Conservation (phyloP, 2,797 vertebrate genomes). For the Peromyscus nudipes region DNA sequence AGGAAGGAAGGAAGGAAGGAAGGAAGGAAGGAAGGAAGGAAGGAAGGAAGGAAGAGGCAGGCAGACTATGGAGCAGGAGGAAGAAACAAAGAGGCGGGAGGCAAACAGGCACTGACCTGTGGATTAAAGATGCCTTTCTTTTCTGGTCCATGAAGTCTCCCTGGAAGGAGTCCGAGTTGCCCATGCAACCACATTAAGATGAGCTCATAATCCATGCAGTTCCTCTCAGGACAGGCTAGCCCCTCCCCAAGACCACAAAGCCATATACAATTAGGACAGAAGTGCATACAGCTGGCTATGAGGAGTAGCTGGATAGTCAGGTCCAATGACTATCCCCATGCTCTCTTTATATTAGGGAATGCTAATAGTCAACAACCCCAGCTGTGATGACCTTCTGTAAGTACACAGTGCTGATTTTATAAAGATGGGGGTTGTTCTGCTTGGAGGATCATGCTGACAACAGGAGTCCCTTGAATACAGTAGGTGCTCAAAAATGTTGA, state of each 20-base stretch:
- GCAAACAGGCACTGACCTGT: not conserved
- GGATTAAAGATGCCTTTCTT: not conserved
- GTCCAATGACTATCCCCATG: too few relatives aligned
- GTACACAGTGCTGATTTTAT: not conserved
- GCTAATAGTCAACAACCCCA: not conserved
- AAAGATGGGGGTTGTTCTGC: not conserved
- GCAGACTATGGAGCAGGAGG: not conserved
- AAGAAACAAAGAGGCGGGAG: not conserved
- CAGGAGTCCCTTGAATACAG: not conserved
- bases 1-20: not conserved
- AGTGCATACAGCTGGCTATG: not conserved
- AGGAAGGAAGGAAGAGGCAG: too few relatives aligned
- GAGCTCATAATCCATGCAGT: conserved; percentile 38
- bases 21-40: not conserved
- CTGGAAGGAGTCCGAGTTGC: not conserved
- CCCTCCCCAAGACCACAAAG: not conserved
- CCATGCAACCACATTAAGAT: conserved; percentile 9
- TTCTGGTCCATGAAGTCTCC: not conserved
- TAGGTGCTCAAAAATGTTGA: not conserved
- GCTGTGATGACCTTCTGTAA: not conserved
- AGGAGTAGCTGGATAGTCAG: not conserved
- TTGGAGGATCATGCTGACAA: not conserved
- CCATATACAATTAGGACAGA: not conserved
- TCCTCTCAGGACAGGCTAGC: not conserved
- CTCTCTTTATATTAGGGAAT: not conserved